Evolutionary conservation across 1,140 invertebrate species (phyloP).

Genomic region (Papilio xuthus): DNA sequence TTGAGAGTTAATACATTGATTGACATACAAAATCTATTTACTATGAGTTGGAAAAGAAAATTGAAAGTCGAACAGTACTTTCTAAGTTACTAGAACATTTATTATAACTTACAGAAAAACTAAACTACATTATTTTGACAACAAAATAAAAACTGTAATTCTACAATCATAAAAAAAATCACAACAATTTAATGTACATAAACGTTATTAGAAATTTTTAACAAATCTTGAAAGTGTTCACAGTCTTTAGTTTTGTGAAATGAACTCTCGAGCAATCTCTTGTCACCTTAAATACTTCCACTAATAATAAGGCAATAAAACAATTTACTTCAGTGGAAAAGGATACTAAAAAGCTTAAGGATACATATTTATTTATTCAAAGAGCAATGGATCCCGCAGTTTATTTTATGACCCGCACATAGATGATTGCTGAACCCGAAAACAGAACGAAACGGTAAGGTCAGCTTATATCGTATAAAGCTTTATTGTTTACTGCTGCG

Average conservation of each 20-base stretch:
- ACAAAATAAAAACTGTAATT: no score
- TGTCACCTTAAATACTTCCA: no score
- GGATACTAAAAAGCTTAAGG: not conserved
- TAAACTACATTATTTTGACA: no score
- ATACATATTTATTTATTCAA: conserved; percentile 10
- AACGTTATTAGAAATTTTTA: no score
- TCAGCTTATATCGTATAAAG: conserved; percentile 15
- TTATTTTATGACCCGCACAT: conserved; percentile 1
- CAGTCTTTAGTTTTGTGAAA: no score
- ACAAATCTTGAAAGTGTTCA: no score
- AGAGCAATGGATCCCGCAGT: not conserved
- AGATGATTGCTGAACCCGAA: not conserved
- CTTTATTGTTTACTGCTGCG: not conserved
- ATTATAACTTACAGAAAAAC: no score
- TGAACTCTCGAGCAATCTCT: no score
- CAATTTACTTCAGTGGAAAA: not conserved
- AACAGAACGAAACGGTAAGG: conserved; percentile 7
- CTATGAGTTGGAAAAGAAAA: not conserved
- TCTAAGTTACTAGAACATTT: no score
- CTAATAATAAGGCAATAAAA: not conserved
- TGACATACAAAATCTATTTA: not conserved
- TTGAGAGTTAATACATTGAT: not conserved
- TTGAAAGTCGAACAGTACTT: no score
- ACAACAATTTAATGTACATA: no score
- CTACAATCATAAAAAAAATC: no score